A percentile compares a stretch with the other conserved stretches of the same genome.
phyloP scores from a whole-genome alignment of 2,888 invertebrate species.

The Temnothorax rugatulus region DNA sequence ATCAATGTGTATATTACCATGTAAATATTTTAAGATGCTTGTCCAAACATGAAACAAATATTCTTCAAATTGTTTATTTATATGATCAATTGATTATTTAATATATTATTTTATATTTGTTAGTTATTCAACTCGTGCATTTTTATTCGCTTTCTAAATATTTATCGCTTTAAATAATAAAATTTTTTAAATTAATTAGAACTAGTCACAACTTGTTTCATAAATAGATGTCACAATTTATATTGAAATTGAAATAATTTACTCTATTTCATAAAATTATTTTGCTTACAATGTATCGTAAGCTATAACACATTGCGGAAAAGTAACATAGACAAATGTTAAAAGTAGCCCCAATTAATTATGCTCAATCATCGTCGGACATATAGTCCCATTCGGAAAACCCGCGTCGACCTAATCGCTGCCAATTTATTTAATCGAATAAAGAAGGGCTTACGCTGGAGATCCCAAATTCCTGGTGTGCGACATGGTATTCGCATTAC shows the following conservation, averaged over 20 bases:
- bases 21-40: constrained; percentile 9
- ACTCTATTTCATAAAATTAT: not conserved
- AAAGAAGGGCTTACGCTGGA: constrained; percentile 78
- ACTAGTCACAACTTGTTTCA: not conserved
- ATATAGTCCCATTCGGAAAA: constrained; percentile 63
- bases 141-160: not conserved
- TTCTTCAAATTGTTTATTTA: not conserved
- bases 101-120: constrained; percentile 4
- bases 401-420: constrained; percentile 79
- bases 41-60: not conserved
- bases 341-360: constrained; percentile 67
- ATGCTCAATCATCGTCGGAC: constrained; percentile 63
- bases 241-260: constrained; percentile 9
- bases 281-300: not conserved
- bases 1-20: not conserved
- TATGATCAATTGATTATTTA: not conserved
- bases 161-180: not conserved
- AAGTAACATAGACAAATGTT: constrained; percentile 39
- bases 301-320: not conserved
- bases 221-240: not conserved
- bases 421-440: constrained; percentile 84
- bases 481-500: constrained; percentile 84
- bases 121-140: not conserved
- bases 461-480: constrained; percentile 79
- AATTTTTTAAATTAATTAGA: not conserved